Evolutionary conservation across 2,797 vertebrate species (phyloP), one percentile per base, ranked within the genome.

Genomic region (Numenius phaeopus): DNA sequence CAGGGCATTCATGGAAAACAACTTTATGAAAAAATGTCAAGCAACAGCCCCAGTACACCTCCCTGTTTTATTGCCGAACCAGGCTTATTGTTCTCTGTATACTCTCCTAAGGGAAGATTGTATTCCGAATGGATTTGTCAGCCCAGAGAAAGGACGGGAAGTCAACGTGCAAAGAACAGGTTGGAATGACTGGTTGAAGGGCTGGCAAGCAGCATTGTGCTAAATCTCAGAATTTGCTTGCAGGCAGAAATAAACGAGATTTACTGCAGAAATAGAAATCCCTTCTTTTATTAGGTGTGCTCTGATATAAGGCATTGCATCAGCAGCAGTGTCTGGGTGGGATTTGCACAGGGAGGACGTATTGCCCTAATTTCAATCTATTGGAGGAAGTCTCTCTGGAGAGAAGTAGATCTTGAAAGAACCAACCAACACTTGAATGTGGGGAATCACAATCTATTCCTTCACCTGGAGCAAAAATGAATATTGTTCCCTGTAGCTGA

Each of bases 251-350:
- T 37, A 42, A 92, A 87, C 1, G 6, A 64, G 24, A 5, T 91
- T 84, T 76, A 70, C 44, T 81, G 8, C 62, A 82, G 83, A 23
- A 40, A 75, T 27, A 64, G 72, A 78, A 95, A 94, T 84, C n/a
- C 23, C 3, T 37, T 50, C 58, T 73, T 93, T 91, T 55, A 77
- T 95, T 78, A 92, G 66, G 44, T 94, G 78, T 79, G 59, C 55
- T 90, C 21, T 94, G 58, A 91, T 57, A 77, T 2, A 89, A 94
- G 71, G 47, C 95, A 95, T 37, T 80, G 69, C 64, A 86, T 52
- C 67, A 78, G 42, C 44, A 84, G 73, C 52, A 76, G 9, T 42
- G 21, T 75, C 76, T 90, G 72, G 23, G 62, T 61, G 61, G 42
- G 44, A 86, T 57, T 3, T 55, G n/a, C 24, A 54, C 64, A 62